Evolutionary conservation across 2,797 vertebrate genomes (phyloP).

Genomic region (Benthosema pterotum): DNA sequence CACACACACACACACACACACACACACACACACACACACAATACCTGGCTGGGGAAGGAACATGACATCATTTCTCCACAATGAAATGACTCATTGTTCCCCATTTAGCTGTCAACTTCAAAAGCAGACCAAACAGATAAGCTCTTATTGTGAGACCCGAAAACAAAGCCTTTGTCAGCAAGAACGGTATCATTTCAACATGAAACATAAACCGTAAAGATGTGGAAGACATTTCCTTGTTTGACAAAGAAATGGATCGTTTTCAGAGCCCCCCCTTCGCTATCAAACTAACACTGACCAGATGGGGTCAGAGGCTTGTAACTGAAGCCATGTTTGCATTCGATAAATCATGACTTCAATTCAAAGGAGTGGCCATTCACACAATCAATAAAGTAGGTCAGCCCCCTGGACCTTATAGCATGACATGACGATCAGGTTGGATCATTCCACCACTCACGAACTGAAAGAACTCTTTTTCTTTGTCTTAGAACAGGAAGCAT

Average conservation of each 20-base stretch:
- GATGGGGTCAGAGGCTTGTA: slow-evolving; percentile 10
- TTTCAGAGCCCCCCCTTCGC: not conserved
- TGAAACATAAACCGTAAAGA: slow-evolving; percentile 37
- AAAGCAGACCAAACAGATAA: slow-evolving; percentile 32
- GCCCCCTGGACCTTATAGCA: not conserved
- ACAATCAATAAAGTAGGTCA: slow-evolving; percentile 29
- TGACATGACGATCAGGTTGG: slow-evolving; percentile 38
- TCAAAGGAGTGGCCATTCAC: slow-evolving; percentile 6
- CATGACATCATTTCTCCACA: slow-evolving; percentile 68
- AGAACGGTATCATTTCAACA: slow-evolving; percentile 22
- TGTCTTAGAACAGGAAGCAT: slow-evolving; percentile 54
- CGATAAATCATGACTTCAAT: not conserved
- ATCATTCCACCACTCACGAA: slow-evolving; percentile 22
- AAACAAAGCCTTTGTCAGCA: slow-evolving; percentile 50
- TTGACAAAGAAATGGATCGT: slow-evolving; percentile 1
- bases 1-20: slow-evolving; percentile 19
- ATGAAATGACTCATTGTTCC: slow-evolving; percentile 66
- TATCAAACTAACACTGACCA: slow-evolving; percentile 12
- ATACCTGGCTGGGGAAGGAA: slow-evolving; percentile 53
- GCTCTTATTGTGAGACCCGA: slow-evolving; percentile 11
- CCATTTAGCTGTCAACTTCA: slow-evolving; percentile 59
- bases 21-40: slow-evolving; percentile 42
- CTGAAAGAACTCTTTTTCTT: slow-evolving; percentile 44
- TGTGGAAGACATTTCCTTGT: not conserved
- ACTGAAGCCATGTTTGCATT: slow-evolving; percentile 14